Conservation (phyloP, 1,140 invertebrate genomes). For the Pentalonia nigronervosa region DNA sequence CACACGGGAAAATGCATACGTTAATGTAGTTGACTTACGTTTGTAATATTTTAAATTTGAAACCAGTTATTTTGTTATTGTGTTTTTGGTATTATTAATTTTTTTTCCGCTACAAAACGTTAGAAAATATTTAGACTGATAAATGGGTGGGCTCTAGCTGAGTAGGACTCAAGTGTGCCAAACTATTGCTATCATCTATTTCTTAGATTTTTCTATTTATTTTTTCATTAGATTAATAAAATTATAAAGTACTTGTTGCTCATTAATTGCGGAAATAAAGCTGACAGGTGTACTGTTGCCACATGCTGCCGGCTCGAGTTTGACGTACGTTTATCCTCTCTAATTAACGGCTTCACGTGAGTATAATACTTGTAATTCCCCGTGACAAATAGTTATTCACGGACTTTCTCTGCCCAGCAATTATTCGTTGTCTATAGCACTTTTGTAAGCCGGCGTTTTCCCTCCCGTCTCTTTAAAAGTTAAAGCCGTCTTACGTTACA, state of each 20-base stretch:
- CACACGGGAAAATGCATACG: neutral
- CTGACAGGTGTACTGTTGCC: neutral
- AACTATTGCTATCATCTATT: neutral
- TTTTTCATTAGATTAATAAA: neutral
- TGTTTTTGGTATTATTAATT: neutral
- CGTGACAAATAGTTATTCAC: constrained; percentile 33
- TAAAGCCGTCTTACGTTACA: constrained; percentile 30
- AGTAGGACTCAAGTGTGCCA: neutral
- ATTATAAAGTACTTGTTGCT: constrained; percentile 40
- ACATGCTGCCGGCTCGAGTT: neutral
- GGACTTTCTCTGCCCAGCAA: constrained; percentile 36
- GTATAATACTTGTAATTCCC: constrained; percentile 36
- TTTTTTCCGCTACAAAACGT: neutral
- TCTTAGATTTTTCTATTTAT: neutral
- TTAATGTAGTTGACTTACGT: neutral
- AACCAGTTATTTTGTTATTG: neutral
- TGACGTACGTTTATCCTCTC: constrained; percentile 46
- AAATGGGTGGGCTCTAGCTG: neutral
- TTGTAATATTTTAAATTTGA: neutral
- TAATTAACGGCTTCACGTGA: constrained; percentile 48
- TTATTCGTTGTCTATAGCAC: constrained; percentile 43
- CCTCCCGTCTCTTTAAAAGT: constrained; percentile 30
- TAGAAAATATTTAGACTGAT: neutral
- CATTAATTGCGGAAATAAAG: constrained; percentile 18
- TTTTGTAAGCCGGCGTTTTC: constrained; percentile 18